Evolutionary conservation across 2,113 vertebrate genomes (phyloP).

Genomic region (Bambusicola thoracicus): DNA sequence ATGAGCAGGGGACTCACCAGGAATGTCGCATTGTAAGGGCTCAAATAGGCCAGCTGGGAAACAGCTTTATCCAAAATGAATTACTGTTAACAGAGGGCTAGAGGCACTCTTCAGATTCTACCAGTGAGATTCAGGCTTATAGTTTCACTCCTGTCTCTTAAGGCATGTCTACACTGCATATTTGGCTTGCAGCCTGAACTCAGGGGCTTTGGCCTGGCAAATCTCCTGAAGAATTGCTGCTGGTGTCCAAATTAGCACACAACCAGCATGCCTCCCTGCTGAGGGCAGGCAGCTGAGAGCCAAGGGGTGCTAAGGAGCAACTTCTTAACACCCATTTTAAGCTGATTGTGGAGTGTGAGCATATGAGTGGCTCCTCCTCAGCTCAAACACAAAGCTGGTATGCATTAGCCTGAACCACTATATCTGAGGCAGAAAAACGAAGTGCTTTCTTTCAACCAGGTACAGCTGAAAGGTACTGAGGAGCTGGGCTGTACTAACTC

Average conservation of each 20-base stretch:
- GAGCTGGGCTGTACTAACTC: not conserved
- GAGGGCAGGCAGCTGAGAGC: not conserved
- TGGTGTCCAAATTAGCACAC: slow-evolving; percentile 1
- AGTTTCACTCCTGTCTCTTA: not conserved
- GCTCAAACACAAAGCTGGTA: not conserved
- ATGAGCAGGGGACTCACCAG: not conserved
- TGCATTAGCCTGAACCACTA: rapidly evolving
- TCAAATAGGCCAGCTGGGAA: not conserved
- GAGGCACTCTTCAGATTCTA: not conserved
- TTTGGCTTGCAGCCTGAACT: slow-evolving; percentile 33
- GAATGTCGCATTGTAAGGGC: not conserved
- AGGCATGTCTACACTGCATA: not conserved
- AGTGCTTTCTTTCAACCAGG: not conserved
- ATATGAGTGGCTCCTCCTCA: not conserved
- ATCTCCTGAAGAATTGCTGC: not conserved
- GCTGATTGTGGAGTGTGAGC: not conserved
- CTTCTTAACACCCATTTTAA: not conserved
- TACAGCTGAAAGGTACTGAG: rapidly evolving
- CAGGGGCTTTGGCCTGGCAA: not conserved
- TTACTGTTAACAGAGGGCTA: not conserved
- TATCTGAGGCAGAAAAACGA: not conserved
- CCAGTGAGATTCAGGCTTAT: not conserved
- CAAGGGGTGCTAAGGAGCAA: not conserved
- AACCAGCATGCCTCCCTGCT: not conserved
- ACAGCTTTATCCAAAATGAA: slow-evolving; percentile 2